Evolutionary conservation across 2,888 invertebrate species (phyloP).

Genomic region (Plebejus melissa): DNA sequence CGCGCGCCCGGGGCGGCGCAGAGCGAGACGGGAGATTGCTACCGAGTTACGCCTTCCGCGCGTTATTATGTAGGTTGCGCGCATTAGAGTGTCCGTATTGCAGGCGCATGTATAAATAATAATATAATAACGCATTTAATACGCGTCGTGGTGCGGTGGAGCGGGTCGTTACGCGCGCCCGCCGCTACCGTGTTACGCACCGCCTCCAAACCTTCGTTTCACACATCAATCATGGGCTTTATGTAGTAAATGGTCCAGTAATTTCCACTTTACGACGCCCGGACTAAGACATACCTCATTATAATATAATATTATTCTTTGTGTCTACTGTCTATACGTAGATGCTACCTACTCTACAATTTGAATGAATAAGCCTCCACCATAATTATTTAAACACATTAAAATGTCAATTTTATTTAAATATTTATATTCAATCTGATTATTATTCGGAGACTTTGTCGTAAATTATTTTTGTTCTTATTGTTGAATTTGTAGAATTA

Average conservation of each 20-base stretch:
- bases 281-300: background rate
- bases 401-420: constrained; percentile 14
- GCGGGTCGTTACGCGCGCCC: constrained; percentile 66
- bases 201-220: constrained; percentile 48
- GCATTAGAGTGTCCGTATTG: constrained; percentile 71
- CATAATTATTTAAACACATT: constrained; percentile 11
- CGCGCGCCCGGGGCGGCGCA: constrained; percentile 69
- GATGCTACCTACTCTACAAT: background rate
- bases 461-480: constrained; percentile 22
- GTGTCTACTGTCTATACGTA: constrained; percentile 2
- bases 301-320: background rate
- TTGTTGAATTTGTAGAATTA: background rate
- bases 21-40: constrained; percentile 70
- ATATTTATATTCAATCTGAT: constrained; percentile 16
- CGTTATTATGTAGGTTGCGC: constrained; percentile 76
- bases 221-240: constrained; percentile 39
- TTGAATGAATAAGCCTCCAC: background rate
- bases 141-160: constrained; percentile 60
- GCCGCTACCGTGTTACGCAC: constrained; percentile 68
- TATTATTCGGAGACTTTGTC: constrained; percentile 18
- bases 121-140: constrained; percentile 73
- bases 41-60: constrained; percentile 79
- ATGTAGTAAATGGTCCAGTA: constrained; percentile 24
- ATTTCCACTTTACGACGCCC: constrained; percentile 8
- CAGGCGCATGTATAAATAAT: constrained; percentile 66